Evolutionary conservation across 2,888 invertebrate species (phyloP), one percentile per base, ranked within the genome.

Genomic region (Resseliella maxima): DNA sequence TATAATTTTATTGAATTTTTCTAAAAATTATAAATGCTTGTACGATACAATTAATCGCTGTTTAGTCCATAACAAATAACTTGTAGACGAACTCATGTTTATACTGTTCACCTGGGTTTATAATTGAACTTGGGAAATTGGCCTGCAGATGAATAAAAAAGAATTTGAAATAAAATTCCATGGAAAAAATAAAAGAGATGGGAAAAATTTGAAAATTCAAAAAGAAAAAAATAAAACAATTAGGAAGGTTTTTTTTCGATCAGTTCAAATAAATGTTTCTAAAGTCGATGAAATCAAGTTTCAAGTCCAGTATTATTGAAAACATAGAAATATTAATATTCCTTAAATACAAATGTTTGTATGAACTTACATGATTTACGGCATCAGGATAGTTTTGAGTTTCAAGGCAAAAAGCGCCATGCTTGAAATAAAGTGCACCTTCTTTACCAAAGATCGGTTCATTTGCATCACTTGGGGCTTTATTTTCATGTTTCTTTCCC

Each of bases 341-440:
- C n/a, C n/a, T n/a, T n/a, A n/a, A n/a, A n/a, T n/a, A n/a, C n/a
- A n/a, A n/a, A n/a, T n/a, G n/a, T 41, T 41, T 41, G 41, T 41
- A 8, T 12, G 85, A 87, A 90, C 93, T 93, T 90, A 95, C 95
- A 90, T 96, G 94, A 91, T 98, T 96, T 0, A 96, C 92, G 18
- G 97, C 96, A 91, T 99, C 96, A 0, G 98, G 98, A 92, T 94
- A 98, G 90, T 96, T 96, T 91, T 98, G 98, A 0, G 98, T 96
- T 92, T 98, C 97, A 86, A 98, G 91, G 89, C 97, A 97, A 89
- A 98, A 94, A 1, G 95, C 96, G 0, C 95, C 95, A 89, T 96
- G 96, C 88, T 94, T 94, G 86, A 92, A 93, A 89, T 98, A 98
- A 21, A 89, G 89, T 0, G 93, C 92, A 0, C 94, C 94, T 8